phyloP scores from a whole-genome alignment of 2,113 vertebrate genomes.

The Morone saxatilis region DNA sequence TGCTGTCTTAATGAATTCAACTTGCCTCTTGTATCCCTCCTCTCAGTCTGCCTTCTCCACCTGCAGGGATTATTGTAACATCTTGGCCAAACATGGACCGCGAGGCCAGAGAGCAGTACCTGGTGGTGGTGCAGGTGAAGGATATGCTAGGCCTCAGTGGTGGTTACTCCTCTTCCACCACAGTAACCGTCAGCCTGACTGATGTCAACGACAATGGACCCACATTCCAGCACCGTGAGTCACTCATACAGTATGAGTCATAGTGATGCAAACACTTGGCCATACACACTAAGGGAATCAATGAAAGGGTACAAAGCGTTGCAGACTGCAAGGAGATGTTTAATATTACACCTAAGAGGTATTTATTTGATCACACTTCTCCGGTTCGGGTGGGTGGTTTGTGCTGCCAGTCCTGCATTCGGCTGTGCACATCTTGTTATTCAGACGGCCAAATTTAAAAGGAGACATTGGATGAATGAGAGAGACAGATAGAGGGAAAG shows the following conservation, averaged over 20 bases:
- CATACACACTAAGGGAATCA: slow-evolving; percentile 37
- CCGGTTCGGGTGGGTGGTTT: slow-evolving; percentile 48
- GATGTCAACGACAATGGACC: slow-evolving; percentile 97
- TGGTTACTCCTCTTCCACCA: slow-evolving; percentile 89
- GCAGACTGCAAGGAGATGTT: slow-evolving; percentile 51
- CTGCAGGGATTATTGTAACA: slow-evolving; percentile 91
- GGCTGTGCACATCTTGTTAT: slow-evolving; percentile 37
- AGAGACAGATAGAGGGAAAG: neutral
- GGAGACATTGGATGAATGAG: slow-evolving; percentile 39
- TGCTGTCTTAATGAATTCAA: slow-evolving; percentile 7
- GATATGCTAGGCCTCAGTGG: slow-evolving; percentile 92
- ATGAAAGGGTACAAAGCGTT: slow-evolving; percentile 39
- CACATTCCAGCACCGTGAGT: slow-evolving; percentile 93
- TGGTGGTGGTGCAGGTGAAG: slow-evolving; percentile 93
- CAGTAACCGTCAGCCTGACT: slow-evolving; percentile 90
- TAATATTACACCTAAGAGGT: slow-evolving; percentile 64
- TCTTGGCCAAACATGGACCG: slow-evolving; percentile 91
- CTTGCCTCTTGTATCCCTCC: neutral
- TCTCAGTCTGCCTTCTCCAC: slow-evolving; percentile 1
- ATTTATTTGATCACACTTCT: slow-evolving; percentile 62
- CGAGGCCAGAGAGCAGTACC: slow-evolving; percentile 90
- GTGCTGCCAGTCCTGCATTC: slow-evolving; percentile 17
- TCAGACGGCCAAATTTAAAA: slow-evolving; percentile 67
- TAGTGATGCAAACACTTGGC: slow-evolving; percentile 22
- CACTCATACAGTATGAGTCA: slow-evolving; percentile 5